Percentiles rank a stretch among this genome's conserved stretches.
These are phyloP conservation scores for Thera britannica DNA, from an alignment of 2,888 invertebrate species.

Conservation along the genomic window DNA sequence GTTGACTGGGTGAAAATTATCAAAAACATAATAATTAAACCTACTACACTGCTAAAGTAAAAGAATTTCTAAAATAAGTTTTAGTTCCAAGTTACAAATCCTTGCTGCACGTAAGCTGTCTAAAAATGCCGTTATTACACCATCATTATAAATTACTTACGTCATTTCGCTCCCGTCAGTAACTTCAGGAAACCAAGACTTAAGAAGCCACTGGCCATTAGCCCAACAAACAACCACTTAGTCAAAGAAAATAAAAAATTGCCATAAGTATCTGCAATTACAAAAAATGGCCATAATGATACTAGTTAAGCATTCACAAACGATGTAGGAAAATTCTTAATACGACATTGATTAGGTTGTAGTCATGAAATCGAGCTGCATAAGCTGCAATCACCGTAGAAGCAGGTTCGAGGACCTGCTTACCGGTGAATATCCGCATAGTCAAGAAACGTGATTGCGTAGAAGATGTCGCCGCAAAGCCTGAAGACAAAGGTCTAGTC, in stretches of 20 bases:
- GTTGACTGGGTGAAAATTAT: too few species aligned
- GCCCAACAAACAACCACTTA: slow-evolving; percentile 40
- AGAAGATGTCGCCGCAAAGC: too few species aligned
- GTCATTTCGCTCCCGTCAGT: not conserved
- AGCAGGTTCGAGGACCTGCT: not conserved
- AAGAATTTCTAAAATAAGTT: too few species aligned
- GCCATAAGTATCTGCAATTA: slow-evolving; percentile 77
- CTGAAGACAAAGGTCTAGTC: too few species aligned
- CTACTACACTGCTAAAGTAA: too few species aligned
- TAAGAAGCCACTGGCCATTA: slow-evolving; percentile 33
- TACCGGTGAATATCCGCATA: not conserved
- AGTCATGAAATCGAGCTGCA: slow-evolving; percentile 65
- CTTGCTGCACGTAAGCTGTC: too few species aligned
- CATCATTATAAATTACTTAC: not conserved
- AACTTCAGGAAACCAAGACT: not conserved
- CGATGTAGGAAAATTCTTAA: slow-evolving; percentile 80
- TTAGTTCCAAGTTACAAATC: too few species aligned
- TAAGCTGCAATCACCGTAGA: slow-evolving; percentile 33
- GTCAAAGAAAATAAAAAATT: slow-evolving; percentile 62
- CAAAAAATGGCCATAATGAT: slow-evolving; percentile 71
- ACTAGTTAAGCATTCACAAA: slow-evolving; percentile 78
- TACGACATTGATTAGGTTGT: slow-evolving; percentile 81
- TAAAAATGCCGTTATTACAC: too few species aligned
- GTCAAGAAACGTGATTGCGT: too few species aligned
- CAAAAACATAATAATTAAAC: too few species aligned